Evolutionary conservation across 2,113 vertebrate genomes (phyloP).

Genomic region (Mesoclemmys tuberculata): DNA sequence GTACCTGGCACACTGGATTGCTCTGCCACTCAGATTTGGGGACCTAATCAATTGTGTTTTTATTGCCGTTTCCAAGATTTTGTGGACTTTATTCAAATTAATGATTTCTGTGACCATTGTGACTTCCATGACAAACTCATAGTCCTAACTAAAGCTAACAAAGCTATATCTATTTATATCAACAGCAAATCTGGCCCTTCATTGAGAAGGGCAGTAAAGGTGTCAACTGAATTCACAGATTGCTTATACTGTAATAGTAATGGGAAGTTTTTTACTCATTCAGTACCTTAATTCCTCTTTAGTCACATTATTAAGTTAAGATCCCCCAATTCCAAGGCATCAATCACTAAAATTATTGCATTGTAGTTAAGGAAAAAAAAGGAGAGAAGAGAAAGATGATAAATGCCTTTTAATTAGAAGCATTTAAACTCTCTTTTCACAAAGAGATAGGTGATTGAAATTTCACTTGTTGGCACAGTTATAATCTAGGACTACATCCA

Average conservation of each 20-base stretch:
- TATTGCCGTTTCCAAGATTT: not conserved
- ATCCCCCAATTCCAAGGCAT: not conserved
- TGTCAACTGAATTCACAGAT: not conserved
- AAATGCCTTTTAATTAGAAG: constrained; percentile 40
- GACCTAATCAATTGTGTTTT: not conserved
- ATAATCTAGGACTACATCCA: not conserved
- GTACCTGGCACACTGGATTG: not conserved
- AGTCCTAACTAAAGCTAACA: not conserved
- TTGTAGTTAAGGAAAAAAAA: constrained; percentile 25
- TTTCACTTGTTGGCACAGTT: not conserved
- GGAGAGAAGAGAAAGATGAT: constrained; percentile 1
- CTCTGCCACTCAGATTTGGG: not conserved
- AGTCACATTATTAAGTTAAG: constrained; percentile 33
- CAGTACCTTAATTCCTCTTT: not conserved
- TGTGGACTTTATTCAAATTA: not conserved
- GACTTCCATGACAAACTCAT: not conserved
- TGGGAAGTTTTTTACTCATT: not conserved
- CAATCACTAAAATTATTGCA: constrained; percentile 20
- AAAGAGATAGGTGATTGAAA: not conserved
- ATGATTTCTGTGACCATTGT: not conserved
- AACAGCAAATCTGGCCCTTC: not conserved
- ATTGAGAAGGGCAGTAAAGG: fast-evolving
- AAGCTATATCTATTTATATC: not conserved
- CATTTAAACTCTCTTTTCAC: constrained; percentile 7
- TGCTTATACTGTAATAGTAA: not conserved